Evolutionary conservation across 2,113 vertebrate genomes (phyloP).

Genomic region (Cepphus grylle): DNA sequence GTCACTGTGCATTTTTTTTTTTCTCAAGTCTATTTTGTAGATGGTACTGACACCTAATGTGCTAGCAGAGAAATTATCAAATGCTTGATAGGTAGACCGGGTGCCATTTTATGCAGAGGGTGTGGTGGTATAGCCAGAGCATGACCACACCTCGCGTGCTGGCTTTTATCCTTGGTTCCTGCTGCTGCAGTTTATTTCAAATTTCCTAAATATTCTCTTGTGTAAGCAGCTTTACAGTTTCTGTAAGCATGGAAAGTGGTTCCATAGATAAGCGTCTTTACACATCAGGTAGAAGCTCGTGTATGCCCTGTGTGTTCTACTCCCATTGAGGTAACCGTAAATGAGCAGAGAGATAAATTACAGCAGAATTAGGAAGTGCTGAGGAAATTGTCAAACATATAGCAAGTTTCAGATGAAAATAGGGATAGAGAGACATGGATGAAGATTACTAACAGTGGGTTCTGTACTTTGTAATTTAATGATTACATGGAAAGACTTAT

Average conservation of each 20-base stretch:
- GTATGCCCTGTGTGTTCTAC: background rate
- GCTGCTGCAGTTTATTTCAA: background rate
- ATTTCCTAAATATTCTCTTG: background rate
- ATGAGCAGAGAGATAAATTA: background rate
- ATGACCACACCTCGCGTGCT: fast-evolving
- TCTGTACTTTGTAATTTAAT: background rate
- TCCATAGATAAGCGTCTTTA: background rate
- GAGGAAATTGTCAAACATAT: background rate
- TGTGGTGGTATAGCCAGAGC: background rate
- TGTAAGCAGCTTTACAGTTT: background rate
- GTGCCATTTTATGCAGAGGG: background rate
- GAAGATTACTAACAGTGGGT: background rate
- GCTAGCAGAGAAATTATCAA: background rate
- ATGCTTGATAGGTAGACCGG: background rate
- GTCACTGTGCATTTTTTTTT: background rate
- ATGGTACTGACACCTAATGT: background rate
- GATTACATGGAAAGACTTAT: background rate
- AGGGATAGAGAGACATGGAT: background rate
- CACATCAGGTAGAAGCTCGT: background rate
- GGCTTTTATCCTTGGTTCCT: background rate
- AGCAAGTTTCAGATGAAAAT: background rate
- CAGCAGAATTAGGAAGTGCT: background rate
- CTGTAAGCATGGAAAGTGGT: background rate
- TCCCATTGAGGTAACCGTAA: background rate
- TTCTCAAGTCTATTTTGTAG: background rate